Conservation (phyloP, 2,113 vertebrate species). For the Nestor notabilis region DNA sequence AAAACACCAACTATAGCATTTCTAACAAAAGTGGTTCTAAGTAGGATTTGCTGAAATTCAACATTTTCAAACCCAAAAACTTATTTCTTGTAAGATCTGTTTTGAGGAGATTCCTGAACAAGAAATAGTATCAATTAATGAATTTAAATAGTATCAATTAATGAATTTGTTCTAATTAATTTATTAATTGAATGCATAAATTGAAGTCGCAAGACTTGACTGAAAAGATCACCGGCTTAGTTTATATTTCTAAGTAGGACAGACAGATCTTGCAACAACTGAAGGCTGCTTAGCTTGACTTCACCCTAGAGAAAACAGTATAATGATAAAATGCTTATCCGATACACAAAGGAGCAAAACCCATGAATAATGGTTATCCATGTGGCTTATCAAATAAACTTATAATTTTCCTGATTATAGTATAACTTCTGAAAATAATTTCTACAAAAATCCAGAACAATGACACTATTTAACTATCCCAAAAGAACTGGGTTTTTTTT, state of each 20-base stretch:
- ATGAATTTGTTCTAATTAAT: background rate
- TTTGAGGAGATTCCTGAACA: background rate
- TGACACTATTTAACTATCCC: accelerated
- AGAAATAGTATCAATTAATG: background rate
- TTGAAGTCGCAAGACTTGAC: background rate
- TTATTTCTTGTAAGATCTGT: background rate
- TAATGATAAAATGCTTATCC: background rate
- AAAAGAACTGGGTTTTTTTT: background rate
- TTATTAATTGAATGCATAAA: background rate
- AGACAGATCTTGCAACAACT: background rate
- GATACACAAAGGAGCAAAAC: background rate
- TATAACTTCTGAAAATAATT: background rate
- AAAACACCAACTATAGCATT: background rate
- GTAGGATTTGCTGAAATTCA: background rate
- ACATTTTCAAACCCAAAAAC: background rate
- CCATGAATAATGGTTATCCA: background rate
- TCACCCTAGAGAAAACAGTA: background rate
- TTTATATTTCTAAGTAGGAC: background rate
- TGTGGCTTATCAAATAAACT: background rate
- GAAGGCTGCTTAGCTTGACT: background rate
- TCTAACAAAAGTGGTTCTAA: background rate
- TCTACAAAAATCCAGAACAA: background rate
- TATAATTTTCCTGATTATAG: background rate
- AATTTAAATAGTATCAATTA: background rate
- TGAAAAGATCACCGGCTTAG: background rate